Evolutionary conservation across 1,140 invertebrate genomes (phyloP), one percentile per base, ranked within the genome.

Genomic region (Amyelois transitella): DNA sequence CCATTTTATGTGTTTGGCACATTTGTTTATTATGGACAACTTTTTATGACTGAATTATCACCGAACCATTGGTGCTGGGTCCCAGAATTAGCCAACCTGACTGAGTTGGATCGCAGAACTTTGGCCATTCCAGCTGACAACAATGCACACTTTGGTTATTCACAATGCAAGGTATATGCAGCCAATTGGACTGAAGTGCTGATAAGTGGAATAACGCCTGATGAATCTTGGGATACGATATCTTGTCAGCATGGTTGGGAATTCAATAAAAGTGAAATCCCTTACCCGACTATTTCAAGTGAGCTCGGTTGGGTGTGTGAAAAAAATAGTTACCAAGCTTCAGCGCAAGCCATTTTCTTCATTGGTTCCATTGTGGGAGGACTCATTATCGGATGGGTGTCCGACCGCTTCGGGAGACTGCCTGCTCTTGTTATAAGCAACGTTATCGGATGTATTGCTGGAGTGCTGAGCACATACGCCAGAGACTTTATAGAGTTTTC

Each of bases 351-450:
- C 0, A 80, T 94, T 4, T 92, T 94, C 58, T 93, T 93, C 45
- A 64, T 90, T 58, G 92, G 93, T 38, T 93, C 93, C 6, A 90
- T 94, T 49, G 70, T 93, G 24, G 94, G 94, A 51, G 93, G 92
- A 51, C 91, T 92, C 54, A 66, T 94, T 38, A 91, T 94, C 69
- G 93, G 93, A 25, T 92, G 91, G 81, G 67, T 92, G 2, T 92
- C 93, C 0, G 92, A 93, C 67, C 90, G 90, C n/a, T 80, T 90
- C 43, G 93, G 94, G 19, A 85, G 93, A 52, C 88, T 92, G 66
- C 91, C 92, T 8, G 89, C 92, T 1, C 91, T 91, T 62, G 92
- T 92, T 62, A 82, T 91, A 24, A 92, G 91, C 70, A 87, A 93
- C 52, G 69, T 91, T 7, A 89, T 93, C 12, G 89, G 91, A 62